Conservation (phyloP, 2,888 invertebrate genomes). For the Linyphia triangularis region DNA sequence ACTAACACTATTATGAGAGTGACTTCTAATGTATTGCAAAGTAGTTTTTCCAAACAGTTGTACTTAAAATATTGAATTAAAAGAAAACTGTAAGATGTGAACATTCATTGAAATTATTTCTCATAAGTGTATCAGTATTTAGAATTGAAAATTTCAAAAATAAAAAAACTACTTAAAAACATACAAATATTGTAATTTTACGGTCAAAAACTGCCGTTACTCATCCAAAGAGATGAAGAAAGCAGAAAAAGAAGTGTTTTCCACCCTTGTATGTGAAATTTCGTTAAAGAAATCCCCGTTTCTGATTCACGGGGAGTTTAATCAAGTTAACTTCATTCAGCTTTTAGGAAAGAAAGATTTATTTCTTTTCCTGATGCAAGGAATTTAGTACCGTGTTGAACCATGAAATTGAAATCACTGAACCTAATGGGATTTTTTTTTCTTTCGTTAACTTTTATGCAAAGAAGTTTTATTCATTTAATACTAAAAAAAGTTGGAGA, state of each 20-base stretch:
- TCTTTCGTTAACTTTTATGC: neutral
- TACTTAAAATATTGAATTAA: too few species aligned
- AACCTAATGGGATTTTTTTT: constrained; percentile 16
- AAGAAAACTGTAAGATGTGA: too few species aligned
- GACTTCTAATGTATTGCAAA: too few species aligned
- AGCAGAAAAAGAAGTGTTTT: neutral
- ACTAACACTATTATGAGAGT: too few species aligned
- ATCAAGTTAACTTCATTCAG: constrained; percentile 42
- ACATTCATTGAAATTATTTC: too few species aligned
- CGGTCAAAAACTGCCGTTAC: neutral
- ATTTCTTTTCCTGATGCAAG: neutral
- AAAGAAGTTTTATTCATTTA: too few species aligned
- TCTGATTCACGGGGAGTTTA: neutral
- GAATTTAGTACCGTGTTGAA: constrained; percentile 24
- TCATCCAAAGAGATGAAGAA: neutral
- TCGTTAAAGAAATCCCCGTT: neutral
- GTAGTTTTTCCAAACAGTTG: too few species aligned
- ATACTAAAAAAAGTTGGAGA: neutral
- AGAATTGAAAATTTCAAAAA: too few species aligned
- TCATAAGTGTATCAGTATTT: too few species aligned
- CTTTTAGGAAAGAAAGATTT: neutral
- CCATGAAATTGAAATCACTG: constrained; percentile 49
- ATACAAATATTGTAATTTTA: too few species aligned
- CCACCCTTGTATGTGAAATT: neutral
- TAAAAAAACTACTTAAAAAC: too few species aligned